phyloP scores from a whole-genome alignment of 2,888 invertebrate species.

The Torymus aiolomorphi region DNA sequence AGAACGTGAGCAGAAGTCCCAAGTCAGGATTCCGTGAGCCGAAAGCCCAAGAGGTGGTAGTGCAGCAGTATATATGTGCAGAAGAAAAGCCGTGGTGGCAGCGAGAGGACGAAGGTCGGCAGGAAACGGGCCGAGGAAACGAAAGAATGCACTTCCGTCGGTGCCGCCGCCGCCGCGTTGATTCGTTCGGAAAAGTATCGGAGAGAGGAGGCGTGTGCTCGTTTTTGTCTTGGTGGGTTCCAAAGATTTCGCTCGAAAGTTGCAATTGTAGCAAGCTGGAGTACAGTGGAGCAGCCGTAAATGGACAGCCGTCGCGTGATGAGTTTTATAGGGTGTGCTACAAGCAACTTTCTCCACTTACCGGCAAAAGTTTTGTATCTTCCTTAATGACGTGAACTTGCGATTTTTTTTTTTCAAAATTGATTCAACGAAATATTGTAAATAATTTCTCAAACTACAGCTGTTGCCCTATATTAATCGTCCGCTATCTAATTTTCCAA shows the following conservation, averaged over 20 bases:
- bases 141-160: conserved; percentile 55
- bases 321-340: too few relatives aligned
- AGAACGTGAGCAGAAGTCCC: conserved; percentile 63
- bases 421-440: too few relatives aligned
- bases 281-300: too few relatives aligned
- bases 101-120: conserved; percentile 44
- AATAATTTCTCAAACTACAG: too few relatives aligned
- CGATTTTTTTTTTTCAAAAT: too few relatives aligned
- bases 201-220: neutral
- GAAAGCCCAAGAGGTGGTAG: conserved; percentile 47
- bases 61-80: neutral
- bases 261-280: neutral
- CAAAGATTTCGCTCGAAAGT: neutral
- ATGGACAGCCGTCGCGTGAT: too few relatives aligned
- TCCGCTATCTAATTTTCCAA: too few relatives aligned
- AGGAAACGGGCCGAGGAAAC: conserved; percentile 33
- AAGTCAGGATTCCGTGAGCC: conserved; percentile 59
- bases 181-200: conserved; percentile 40
- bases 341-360: too few relatives aligned
- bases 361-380: too few relatives aligned
- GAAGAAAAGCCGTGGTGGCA: conserved; percentile 29
- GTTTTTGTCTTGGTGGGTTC: conserved; percentile 8
- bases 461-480: too few relatives aligned
- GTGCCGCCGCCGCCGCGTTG: neutral
- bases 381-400: too few relatives aligned